phyloP scores from a whole-genome alignment of 1,140 invertebrate species.

The Drosophila tsacasi region DNA sequence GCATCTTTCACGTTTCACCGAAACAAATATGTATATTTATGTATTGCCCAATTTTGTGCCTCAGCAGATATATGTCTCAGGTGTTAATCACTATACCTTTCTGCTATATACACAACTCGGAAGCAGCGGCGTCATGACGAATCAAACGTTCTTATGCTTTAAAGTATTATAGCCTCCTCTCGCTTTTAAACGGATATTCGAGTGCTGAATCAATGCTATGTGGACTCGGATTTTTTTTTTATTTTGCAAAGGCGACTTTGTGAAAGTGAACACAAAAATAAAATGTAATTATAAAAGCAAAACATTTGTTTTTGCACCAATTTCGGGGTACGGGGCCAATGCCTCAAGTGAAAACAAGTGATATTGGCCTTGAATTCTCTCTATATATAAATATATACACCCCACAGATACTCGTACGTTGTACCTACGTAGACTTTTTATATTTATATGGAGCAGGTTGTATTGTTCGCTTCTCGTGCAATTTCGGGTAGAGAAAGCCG shows the following conservation, averaged over 20 bases:
- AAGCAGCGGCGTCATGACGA: slow-evolving; percentile 48
- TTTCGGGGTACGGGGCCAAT: slow-evolving; percentile 60
- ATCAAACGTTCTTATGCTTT: slow-evolving; percentile 16
- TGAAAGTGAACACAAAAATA: slow-evolving; percentile 43
- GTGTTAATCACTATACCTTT: slow-evolving; percentile 36
- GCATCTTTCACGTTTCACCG: slow-evolving; percentile 18
- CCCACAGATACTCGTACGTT: slow-evolving; percentile 16
- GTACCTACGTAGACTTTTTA: slow-evolving; percentile 14
- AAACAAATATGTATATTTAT: background rate
- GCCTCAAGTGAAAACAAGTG: slow-evolving; percentile 69
- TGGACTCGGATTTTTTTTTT: slow-evolving; percentile 17
- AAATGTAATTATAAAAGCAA: slow-evolving; percentile 44
- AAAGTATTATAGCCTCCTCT: slow-evolving; percentile 6
- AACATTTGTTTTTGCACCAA: slow-evolving; percentile 32
- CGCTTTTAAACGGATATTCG: slow-evolving; percentile 29
- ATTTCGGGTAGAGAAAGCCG: slow-evolving; percentile 1
- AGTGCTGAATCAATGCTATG: slow-evolving; percentile 44
- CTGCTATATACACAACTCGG: slow-evolving; percentile 35
- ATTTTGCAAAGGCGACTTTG: slow-evolving; percentile 23
- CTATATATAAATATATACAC: slow-evolving; percentile 16
- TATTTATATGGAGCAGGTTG: slow-evolving; percentile 39
- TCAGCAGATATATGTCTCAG: slow-evolving; percentile 9
- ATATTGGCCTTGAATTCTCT: slow-evolving; percentile 72
- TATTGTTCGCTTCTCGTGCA: slow-evolving; percentile 24
- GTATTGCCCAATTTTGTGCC: background rate